These are phyloP conservation scores for Bombus cullumanus DNA, from an alignment of 1,140 invertebrate species.

Conservation along the genomic window DNA sequence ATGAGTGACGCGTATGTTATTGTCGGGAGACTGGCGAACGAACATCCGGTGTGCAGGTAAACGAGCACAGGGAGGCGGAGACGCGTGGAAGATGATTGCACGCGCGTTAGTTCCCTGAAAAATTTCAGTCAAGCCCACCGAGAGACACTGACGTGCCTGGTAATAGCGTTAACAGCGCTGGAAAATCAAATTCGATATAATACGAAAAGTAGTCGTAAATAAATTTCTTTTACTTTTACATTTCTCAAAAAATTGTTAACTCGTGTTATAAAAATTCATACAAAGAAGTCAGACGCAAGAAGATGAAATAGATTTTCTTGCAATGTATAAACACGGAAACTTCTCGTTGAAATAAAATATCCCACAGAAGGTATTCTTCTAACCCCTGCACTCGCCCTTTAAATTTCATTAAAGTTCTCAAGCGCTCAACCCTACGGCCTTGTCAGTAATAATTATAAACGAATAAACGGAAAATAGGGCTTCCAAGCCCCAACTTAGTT, in stretches of 20 bases:
- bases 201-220: not conserved
- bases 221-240: not conserved
- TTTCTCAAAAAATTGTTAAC: not conserved
- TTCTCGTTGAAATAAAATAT: not conserved
- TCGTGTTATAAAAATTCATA: not conserved
- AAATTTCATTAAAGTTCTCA: slow-evolving; percentile 5
- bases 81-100: slow-evolving; percentile 22
- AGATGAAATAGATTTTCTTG: not conserved
- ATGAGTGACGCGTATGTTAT: slow-evolving; percentile 56
- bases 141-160: slow-evolving; percentile 15
- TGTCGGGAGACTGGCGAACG: slow-evolving; percentile 48
- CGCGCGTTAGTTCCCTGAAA: slow-evolving; percentile 19
- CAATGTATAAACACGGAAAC: not conserved
- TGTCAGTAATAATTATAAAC: not conserved
- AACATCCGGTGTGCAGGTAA: slow-evolving; percentile 44
- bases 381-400: not conserved
- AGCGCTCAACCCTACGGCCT: not conserved
- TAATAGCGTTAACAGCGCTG: slow-evolving; percentile 11
- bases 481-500: not conserved
- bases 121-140: not conserved
- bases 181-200: slow-evolving; percentile 32
- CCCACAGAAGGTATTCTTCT: not conserved
- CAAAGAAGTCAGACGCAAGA: not conserved
- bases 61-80: slow-evolving; percentile 34
- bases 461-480: not conserved